phyloP scores from a whole-genome alignment of 2,888 invertebrate species.

The Linyphia triangularis region DNA sequence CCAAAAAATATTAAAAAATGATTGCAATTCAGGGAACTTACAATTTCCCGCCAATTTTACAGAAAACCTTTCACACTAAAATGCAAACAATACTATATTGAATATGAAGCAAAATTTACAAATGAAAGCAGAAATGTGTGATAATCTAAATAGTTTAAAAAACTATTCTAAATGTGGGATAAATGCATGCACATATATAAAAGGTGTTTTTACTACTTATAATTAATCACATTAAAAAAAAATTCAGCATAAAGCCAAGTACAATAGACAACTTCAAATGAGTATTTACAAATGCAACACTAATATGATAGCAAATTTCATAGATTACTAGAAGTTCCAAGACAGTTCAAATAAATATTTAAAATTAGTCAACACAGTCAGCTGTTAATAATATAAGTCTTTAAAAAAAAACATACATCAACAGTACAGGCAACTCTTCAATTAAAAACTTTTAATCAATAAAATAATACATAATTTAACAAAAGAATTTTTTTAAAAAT shows the following conservation, averaged over 20 bases:
- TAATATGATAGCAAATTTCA: neutral
- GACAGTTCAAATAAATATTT: neutral
- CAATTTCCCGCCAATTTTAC: too few relatives aligned
- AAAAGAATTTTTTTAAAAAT: neutral
- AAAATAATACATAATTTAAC: neutral
- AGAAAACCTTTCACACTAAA: neutral
- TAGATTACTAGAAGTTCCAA: neutral
- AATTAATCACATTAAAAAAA: neutral
- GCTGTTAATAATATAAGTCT: too few relatives aligned
- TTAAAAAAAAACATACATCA: too few relatives aligned
- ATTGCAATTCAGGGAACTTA: too few relatives aligned
- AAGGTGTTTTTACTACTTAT: neutral
- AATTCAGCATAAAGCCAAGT: neutral
- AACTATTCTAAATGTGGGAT: neutral
- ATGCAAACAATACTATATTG: neutral
- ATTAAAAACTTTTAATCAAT: neutral
- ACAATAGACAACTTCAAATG: neutral
- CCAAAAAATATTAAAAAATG: too few relatives aligned
- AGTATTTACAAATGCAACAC: slow-evolving; percentile 19
- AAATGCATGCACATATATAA: neutral
- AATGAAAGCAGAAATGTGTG: neutral
- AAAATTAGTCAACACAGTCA: neutral
- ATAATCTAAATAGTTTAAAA: neutral
- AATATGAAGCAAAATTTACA: neutral
- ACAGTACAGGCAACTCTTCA: too few relatives aligned